A percentile compares a stretch with the other conserved stretches of the same genome.
These are phyloP conservation scores for Lepus americanus DNA, from an alignment of 2,113 vertebrate species.

Conservation along the genomic window DNA sequence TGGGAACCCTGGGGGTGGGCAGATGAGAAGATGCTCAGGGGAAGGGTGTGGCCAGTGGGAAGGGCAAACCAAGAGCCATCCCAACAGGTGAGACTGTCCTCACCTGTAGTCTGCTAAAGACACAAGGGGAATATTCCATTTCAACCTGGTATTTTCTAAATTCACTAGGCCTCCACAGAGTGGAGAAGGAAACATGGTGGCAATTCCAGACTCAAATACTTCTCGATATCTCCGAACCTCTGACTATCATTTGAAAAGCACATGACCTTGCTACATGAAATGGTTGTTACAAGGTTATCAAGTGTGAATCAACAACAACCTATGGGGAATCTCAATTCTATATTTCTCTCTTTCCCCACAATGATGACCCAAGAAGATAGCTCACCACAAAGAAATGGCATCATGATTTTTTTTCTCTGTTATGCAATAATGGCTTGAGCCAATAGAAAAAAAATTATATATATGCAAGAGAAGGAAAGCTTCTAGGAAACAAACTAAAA, in stretches of 20 bases:
- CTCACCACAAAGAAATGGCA: rapidly evolving
- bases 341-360: background rate
- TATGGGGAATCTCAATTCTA: rapidly evolving
- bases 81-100: no score
- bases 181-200: background rate
- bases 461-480: background rate
- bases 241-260: background rate
- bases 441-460: background rate
- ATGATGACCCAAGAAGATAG: background rate
- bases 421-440: background rate
- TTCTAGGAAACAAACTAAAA: background rate
- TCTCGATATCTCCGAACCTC: rapidly evolving
- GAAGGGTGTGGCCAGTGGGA: rapidly evolving
- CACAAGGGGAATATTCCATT: no score
- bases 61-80: background rate
- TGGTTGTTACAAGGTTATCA: rapidly evolving
- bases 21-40: rapidly evolving
- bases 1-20: no score
- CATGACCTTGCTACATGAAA: background rate
- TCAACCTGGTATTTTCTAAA: background rate
- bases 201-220: background rate
- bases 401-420: background rate
- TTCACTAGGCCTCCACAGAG: background rate
- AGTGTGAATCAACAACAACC: background rate
- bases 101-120: background rate